Evolutionary conservation across 1,140 invertebrate species (phyloP), one percentile per base, ranked within the genome.

Genomic region (Rhynchophorus ferrugineus): DNA sequence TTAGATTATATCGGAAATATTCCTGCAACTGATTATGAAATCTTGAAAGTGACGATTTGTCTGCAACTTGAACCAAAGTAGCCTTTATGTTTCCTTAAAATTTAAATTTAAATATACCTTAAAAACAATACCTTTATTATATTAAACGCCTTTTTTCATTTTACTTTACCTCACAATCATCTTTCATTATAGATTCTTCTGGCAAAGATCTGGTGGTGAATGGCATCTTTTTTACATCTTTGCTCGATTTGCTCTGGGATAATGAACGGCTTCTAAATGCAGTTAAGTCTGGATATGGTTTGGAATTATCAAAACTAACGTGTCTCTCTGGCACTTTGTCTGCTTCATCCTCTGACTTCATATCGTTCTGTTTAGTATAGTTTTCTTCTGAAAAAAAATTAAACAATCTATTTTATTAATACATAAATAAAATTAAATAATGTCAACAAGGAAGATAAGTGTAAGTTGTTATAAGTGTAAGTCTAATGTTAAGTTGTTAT

Each of bases 251-350:
- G 22, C 45, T 49, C 13, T 53, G 47, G 1, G 52, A 42, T 14
- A 54, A 44, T n/a, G 52, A 54, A 9, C 45, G 37, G 45, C 44
- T 54, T n/a, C 52, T 36, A 9, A 49, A 48, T 11, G 41, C 47
- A 5, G 43, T 5, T 35, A 52, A 33, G 38, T 54, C 52, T n/a
- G 44, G 33, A 3, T 37, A 13, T 44, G 35, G 11, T 17, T 38
- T 34, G 29, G 41, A 24, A 34, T 34, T 45, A 20, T 58, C 34
- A 33, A 52, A 49, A 45, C 51, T 49, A 19, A 52, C 35, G 21
- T 54, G 44, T 21, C 56, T n/a, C n/a, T 57, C 39, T 11, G 36
- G 5, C 18, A 52, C 2, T 29, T 34, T 33, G 22, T 45, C 52
- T 18, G 45, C 11, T 3, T n/a, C 14, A 11, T 37, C 18, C 33